Conservation (phyloP, 2,113 vertebrate species). For the Tauraco erythrolophus region DNA sequence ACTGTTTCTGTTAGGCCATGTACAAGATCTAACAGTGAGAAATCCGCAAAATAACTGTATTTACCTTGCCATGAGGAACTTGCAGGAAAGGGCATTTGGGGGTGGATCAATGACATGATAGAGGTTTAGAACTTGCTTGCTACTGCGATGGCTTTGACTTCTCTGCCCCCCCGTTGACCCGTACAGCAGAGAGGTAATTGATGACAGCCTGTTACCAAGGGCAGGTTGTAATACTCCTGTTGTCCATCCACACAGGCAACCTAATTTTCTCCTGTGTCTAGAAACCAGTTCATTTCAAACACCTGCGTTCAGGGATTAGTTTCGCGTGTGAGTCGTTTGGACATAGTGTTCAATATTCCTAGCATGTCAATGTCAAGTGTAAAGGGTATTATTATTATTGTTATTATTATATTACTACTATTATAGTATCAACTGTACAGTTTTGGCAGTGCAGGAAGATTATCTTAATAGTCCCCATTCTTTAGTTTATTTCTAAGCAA, state of each 20-base stretch:
- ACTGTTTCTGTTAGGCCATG: neutral
- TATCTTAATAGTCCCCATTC: neutral
- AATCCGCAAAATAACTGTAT: conserved; percentile 18
- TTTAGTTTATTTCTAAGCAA: neutral
- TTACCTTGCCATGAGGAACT: neutral
- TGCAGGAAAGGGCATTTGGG: neutral
- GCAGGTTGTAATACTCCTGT: neutral
- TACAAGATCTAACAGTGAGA: neutral
- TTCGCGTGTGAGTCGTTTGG: neutral
- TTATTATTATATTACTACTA: neutral
- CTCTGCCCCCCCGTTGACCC: fast-evolving
- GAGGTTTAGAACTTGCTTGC: conserved; percentile 9
- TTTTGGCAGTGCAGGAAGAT: neutral
- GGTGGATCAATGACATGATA: neutral
- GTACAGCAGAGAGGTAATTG: neutral
- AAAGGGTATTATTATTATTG: neutral
- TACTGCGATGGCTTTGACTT: neutral
- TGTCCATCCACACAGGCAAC: neutral
- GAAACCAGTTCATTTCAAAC: neutral
- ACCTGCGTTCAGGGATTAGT: neutral
- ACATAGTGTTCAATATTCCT: neutral
- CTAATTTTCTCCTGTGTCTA: conserved; percentile 1
- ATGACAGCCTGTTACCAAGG: neutral
- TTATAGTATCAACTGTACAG: neutral
- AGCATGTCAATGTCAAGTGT: neutral